A percentile compares a stretch with the other conserved stretches of the same genome.
Evolutionary conservation across 2,797 vertebrate species (phyloP).

Genomic region (Lutjanus campechanus): DNA sequence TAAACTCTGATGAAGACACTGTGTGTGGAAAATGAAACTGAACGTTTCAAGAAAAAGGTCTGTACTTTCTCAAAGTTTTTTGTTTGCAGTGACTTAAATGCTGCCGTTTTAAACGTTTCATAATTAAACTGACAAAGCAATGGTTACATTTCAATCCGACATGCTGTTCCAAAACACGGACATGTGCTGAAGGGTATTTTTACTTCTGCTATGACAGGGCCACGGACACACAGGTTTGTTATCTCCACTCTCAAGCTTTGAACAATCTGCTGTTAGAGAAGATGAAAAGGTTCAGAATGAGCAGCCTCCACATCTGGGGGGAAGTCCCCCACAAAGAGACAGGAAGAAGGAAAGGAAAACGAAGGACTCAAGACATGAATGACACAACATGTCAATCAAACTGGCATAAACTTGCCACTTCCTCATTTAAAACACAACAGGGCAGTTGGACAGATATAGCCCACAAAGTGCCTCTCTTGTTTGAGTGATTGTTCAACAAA

Average conservation of each 20-base stretch:
- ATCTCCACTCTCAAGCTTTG: slow-evolving; percentile 67
- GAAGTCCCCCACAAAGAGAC: slow-evolving; percentile 75
- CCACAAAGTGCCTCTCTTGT: slow-evolving; percentile 32
- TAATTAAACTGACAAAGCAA: slow-evolving; percentile 7
- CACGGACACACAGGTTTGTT: slow-evolving; percentile 62
- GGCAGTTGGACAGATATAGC: slow-evolving; percentile 48
- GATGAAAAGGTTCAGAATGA: slow-evolving; percentile 63
- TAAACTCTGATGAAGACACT: background rate
- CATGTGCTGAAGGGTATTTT: slow-evolving; percentile 60
- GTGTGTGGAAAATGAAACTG: slow-evolving; percentile 11
- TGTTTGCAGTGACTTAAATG: slow-evolving; percentile 17
- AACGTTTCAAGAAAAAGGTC: slow-evolving; percentile 7
- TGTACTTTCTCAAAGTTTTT: background rate
- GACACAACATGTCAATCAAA: slow-evolving; percentile 82
- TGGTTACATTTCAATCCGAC: slow-evolving; percentile 12
- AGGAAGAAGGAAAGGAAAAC: slow-evolving; percentile 76
- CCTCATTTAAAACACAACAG: slow-evolving; percentile 40
- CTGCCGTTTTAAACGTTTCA: slow-evolving; percentile 20
- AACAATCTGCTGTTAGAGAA: slow-evolving; percentile 61
- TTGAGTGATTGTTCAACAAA: slow-evolving; percentile 36
- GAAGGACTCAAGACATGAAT: slow-evolving; percentile 52
- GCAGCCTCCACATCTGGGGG: slow-evolving; percentile 73
- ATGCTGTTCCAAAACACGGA: slow-evolving; percentile 28
- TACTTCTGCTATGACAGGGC: slow-evolving; percentile 70
- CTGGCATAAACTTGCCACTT: slow-evolving; percentile 58